These are phyloP conservation scores for Forpus xanthops DNA, from an alignment of 2,797 vertebrate species.

Conservation along the genomic window DNA sequence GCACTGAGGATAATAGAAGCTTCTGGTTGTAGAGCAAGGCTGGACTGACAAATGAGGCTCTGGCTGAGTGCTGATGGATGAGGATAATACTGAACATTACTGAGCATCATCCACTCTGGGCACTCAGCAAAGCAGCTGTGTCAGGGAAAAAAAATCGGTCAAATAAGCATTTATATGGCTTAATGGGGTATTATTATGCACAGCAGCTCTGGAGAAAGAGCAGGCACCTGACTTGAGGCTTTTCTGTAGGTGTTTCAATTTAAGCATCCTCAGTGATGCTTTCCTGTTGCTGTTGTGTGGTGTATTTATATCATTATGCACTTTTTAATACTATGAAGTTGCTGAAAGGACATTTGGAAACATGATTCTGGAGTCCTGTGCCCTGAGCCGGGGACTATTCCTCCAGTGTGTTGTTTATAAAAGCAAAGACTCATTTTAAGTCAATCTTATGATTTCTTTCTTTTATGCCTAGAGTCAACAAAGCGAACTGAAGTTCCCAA, in stretches of 20 bases:
- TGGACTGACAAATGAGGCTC: not conserved
- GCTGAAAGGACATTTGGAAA: not conserved
- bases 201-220: not conserved
- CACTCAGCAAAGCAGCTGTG: not conserved
- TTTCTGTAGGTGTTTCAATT: not conserved
- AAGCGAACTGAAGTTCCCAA: not conserved
- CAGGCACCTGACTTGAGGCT: not conserved
- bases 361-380: not conserved
- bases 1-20: not conserved
- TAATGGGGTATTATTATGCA: not conserved
- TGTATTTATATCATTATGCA: accelerated
- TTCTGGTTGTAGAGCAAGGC: not conserved
- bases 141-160: not conserved
- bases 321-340: not conserved
- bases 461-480: not conserved
- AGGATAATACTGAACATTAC: not conserved
- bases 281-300: not conserved
- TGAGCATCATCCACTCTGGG: not conserved
- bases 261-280: not conserved
- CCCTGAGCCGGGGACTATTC: not conserved
- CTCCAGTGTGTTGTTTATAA: not conserved
- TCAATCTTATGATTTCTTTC: not conserved
- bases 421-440: not conserved
- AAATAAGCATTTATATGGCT: not conserved
- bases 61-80: not conserved